Evolutionary conservation across 1,140 invertebrate genomes (phyloP), one percentile per base, ranked within the genome.

Genomic region (Linepithema humile): DNA sequence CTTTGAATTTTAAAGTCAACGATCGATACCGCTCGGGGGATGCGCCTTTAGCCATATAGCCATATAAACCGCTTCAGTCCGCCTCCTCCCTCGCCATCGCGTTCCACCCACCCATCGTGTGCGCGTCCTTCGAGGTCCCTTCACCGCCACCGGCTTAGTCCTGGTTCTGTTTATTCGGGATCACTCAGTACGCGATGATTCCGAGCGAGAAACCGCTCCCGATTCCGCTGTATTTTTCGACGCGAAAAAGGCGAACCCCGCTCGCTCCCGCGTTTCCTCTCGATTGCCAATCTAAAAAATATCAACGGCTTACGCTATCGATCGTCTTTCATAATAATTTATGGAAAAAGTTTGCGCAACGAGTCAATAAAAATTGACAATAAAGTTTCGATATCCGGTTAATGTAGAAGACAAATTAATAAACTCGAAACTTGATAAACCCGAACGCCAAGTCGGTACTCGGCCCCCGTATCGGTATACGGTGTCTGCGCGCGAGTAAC

Each of bases 1-100:
- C 94, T 94, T 94, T 94, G 94, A 94, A 94, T 94, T 94, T 94
- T 94, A 94, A 94, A 94, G 94, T 94, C 94, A 93, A 92, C 93
- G 93, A 94, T 94, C 93, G 93, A 94, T 94, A 94, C 92, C 90
- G 91, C 93, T 92, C 90, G 90, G 90, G 92, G 92, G 93, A 94
- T 94, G 93, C 92, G 94, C 94, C 94, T 94, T 93, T 91, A 92
- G 92, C 93, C 94, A 91, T 93, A 92, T 89, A 91, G 92, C 93
- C 94, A 91, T 93, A 92, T 91, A 91, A 89, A 88, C 85, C 90
- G 82, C 80, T 89, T 74, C 90, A 70, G 64, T 80, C 75, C 64
- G 62, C 64, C 84, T 84, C 67, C 88, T 84, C 82, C 83, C 70
- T 80, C 85, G 62, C 86, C 72, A 90, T 89, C 89, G 85, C 70